phyloP scores from a whole-genome alignment of 2,888 invertebrate species.

The Epinotia nisella region DNA sequence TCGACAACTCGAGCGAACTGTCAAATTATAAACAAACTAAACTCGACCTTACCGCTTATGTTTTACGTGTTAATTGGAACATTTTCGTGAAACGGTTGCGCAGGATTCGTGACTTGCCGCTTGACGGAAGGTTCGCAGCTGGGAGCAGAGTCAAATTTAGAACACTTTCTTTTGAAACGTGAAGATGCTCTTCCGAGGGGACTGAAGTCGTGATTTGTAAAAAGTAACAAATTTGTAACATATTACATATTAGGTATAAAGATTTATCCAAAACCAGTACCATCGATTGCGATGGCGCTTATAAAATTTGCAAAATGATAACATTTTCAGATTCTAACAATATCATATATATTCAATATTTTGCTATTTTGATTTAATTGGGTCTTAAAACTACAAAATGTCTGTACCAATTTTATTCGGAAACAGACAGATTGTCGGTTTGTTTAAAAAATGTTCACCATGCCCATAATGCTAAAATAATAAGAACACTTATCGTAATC shows the following conservation, averaged over 20 bases:
- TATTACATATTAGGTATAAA: background rate
- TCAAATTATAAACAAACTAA: conserved; percentile 54
- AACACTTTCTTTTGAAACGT: conserved; percentile 63
- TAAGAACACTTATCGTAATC: background rate
- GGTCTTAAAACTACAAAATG: background rate
- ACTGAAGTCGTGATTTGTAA: conserved; percentile 48
- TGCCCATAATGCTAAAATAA: no score
- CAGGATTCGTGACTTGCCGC: conserved; percentile 57
- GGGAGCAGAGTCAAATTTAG: conserved; percentile 60
- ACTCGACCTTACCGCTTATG: conserved; percentile 52
- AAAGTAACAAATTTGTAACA: background rate
- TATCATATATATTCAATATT: background rate
- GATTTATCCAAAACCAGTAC: no score
- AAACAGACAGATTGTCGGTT: background rate
- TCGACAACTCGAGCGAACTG: conserved; percentile 54
- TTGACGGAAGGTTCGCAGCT: conserved; percentile 56
- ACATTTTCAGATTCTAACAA: no score
- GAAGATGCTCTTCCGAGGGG: conserved; percentile 57
- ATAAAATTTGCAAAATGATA: no score
- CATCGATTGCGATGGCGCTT: no score
- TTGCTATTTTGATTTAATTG: background rate
- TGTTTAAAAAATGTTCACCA: no score
- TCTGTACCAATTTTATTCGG: background rate
- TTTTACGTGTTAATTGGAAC: conserved; percentile 51
- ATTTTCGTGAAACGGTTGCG: conserved; percentile 50